Base-by-base conservation (phyloP, 2,113 vertebrate species). In the Aegypius monachus region DNA sequence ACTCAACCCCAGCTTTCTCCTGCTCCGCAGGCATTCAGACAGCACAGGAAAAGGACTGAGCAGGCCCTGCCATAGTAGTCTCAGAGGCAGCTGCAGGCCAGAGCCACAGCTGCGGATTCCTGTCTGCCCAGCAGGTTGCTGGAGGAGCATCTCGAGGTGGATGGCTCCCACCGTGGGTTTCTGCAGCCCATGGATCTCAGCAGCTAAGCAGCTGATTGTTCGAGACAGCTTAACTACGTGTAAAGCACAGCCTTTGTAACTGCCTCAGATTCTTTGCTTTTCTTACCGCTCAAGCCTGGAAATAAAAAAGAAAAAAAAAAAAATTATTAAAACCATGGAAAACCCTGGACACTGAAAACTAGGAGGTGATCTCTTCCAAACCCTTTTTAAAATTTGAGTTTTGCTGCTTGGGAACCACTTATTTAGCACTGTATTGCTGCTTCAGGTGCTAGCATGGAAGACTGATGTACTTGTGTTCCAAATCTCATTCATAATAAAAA, bases 101-200 rank as follows among this genome's bases (percentile, higher is more conserved):
- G 82, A 68, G 26, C 11, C 59, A 66, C 55, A 95, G 72, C n/a
- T 86, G 58, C 20, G 82, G 62, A n/a, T 92, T 84, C 40, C 72
- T 67, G 13, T 27, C 52, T 91, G 11, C 40, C 36, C 40, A 42
- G 36, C 31, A 79, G 61, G 34, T 27, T 83, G 9, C n/a, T 93
- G 80, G 11, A 95, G 61, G 8, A 94, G 34, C 47, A 53, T 86
- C 73, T 87, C 0, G 0, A 79, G 29, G 18, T 90, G 32, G 20
- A 70, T 31, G 25, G 16, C 13, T 93, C 23, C 42, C 40, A 36
- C 13, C 5, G 0, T 18, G 15, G 7, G 4, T 48, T 86, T 85
- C 59, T 81, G 29, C 19, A 63, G 21, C 16, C 63, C 27, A 5
- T 20, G 32, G 27, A 52, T 36, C 52, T 82, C 47, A 61, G 34